These are phyloP conservation scores for Macropus fuliginosus DNA, from an alignment of 2,797 vertebrate species.

Conservation along the genomic window DNA sequence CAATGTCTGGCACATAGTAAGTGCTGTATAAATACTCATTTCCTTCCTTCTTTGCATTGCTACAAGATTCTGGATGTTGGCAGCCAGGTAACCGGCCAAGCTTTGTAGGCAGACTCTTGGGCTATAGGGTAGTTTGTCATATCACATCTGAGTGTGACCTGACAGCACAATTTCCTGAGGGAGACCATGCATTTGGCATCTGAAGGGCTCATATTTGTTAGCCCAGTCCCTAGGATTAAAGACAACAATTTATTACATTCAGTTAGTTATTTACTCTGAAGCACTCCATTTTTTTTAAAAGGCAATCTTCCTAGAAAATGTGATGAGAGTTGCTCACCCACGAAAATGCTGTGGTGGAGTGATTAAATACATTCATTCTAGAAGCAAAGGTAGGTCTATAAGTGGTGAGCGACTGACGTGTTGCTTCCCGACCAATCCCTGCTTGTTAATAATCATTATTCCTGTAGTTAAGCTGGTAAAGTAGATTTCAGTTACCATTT, in stretches of 20 bases:
- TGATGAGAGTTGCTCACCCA: slow-evolving; percentile 2
- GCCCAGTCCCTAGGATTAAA: neutral
- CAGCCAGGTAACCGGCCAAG: neutral
- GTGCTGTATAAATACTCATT: neutral
- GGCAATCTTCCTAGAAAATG: slow-evolving; percentile 28
- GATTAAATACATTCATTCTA: accelerated
- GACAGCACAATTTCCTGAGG: slow-evolving; percentile 27
- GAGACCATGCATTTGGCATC: slow-evolving; percentile 4
- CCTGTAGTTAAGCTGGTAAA: neutral
- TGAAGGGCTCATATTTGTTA: slow-evolving; percentile 22
- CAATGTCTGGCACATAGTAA: neutral
- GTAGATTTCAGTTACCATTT: neutral
- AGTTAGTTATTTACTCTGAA: slow-evolving; percentile 34
- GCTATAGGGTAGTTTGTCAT: slow-evolving; percentile 36
- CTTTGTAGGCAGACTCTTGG: slow-evolving; percentile 15
- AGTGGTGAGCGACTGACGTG: accelerated
- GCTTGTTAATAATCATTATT: slow-evolving; percentile 1
- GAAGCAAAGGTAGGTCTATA: neutral
- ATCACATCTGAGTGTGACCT: neutral
- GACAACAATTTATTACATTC: slow-evolving; percentile 44
- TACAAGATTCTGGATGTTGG: slow-evolving; percentile 21
- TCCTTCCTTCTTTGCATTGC: neutral
- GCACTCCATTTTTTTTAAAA: slow-evolving; percentile 19
- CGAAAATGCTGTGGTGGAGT: neutral
- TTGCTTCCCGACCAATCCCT: neutral